Conservation (phyloP, 2,113 vertebrate genomes). For the Amphiprion percula region DNA sequence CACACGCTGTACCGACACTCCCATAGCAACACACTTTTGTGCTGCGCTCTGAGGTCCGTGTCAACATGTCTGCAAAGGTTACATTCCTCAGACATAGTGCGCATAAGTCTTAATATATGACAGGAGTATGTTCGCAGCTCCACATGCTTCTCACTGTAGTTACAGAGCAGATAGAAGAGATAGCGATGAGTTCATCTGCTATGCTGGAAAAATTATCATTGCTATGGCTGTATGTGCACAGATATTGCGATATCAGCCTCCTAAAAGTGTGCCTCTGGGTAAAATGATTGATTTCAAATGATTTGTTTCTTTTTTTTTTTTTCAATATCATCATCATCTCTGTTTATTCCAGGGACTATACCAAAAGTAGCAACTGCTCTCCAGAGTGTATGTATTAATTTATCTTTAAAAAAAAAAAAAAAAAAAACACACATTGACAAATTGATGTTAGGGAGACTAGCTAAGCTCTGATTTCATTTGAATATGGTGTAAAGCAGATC, state of each 20-base stretch:
- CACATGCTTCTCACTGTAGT: constrained; percentile 38
- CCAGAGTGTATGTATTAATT: too few species aligned
- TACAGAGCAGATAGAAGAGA: constrained; percentile 2
- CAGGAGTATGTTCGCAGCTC: constrained; percentile 39
- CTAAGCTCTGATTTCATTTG: too few species aligned
- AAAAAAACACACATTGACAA: too few species aligned
- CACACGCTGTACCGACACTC: not conserved
- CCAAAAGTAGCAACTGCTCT: too few species aligned
- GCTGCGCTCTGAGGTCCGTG: constrained; percentile 21
- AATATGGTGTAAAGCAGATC: too few species aligned
- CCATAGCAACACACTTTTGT: not conserved
- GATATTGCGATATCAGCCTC: constrained; percentile 7
- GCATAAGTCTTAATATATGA: constrained; percentile 58
- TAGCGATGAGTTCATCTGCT: constrained; percentile 19
- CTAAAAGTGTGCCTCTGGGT: constrained; percentile 1
- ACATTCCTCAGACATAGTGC: constrained; percentile 56
- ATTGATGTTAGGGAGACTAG: too few species aligned
- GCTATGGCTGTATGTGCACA: not conserved
- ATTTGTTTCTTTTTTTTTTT: not conserved
- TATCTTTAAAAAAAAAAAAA: too few species aligned
- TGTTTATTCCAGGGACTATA: not conserved
- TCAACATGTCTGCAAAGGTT: constrained; percentile 62
- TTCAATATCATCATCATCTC: not conserved
- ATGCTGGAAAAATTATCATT: not conserved
- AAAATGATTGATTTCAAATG: constrained; percentile 11